Base-by-base conservation (phyloP, 2,888 invertebrate genomes). In the Meganola albula region DNA sequence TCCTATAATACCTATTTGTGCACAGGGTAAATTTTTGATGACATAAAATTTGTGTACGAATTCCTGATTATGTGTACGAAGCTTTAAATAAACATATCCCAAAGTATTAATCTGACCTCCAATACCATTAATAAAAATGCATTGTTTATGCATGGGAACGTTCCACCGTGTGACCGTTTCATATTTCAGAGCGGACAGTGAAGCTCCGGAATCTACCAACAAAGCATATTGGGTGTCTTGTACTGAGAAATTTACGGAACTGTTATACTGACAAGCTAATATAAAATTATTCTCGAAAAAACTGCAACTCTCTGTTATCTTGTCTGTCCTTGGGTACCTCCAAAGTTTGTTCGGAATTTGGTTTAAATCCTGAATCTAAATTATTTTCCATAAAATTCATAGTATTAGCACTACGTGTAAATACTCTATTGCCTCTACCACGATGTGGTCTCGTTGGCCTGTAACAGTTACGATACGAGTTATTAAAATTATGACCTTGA, bases 121-220 rank as follows among this genome's bases (percentile, higher is more conserved):
- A 16, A 27, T 27, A 4, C 18, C 27, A 10, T 27, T 27, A 5
- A 27, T 10, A 16, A 2, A 7, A 18, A 27, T 10, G 9, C 8
- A 7, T 10, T 18, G 7, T 10, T 16, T 11, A 10, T 27, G 18
- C 1, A 10, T 10, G 10, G 14, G 27, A 3, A 16, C 11, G 10
- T 16, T 9, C 18, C 9, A 27, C 5, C 10, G 16, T 7, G 2
- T 4, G 1, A 27, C 6, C 2, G 7, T 10, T 2, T 18, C 8
- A 10, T 10, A 18, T 8, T 27, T 18, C 7, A 27, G 3, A 2
- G 8, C 28, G 4, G 21, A 28, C 2, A 28, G 3, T 22, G 21
- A 22, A 12, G 28, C 28, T n/a, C 28, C 28, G 3, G 28, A 9
- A 22, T 28, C 28, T 12, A 28, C 10, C n/a, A 28, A n/a, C 28